Percentiles rank a stretch among this genome's conserved stretches.
Evolutionary conservation across 2,797 vertebrate genomes (phyloP).

Genomic region (Chelidonichthys spinosus): DNA sequence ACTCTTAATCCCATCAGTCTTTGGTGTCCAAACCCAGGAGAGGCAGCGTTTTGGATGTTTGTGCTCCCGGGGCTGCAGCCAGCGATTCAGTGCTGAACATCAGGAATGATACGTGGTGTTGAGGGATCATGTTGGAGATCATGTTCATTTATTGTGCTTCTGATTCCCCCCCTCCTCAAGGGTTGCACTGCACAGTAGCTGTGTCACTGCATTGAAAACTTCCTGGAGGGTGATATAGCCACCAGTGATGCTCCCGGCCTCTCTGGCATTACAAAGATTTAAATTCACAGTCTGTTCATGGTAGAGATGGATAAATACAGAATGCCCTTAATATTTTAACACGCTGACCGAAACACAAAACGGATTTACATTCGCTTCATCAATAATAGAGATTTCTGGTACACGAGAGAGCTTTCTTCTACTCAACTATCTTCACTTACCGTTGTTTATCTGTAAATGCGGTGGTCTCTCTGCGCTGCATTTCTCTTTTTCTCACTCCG

Average conservation of each 20-base stretch:
- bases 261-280: slow-evolving; percentile 31
- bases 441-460: slow-evolving; percentile 48
- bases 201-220: slow-evolving; percentile 41
- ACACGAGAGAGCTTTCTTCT: slow-evolving; percentile 22
- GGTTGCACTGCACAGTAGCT: slow-evolving; percentile 55
- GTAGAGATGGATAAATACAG: slow-evolving; percentile 43
- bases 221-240: slow-evolving; percentile 35
- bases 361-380: slow-evolving; percentile 47
- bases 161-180: slow-evolving; percentile 38
- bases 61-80: slow-evolving; percentile 52
- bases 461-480: slow-evolving; percentile 34
- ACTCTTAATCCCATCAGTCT: slow-evolving; percentile 81
- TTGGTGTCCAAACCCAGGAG: slow-evolving; percentile 72
- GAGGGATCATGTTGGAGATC: slow-evolving; percentile 65
- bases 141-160: slow-evolving; percentile 68
- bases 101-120: slow-evolving; percentile 55
- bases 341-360: slow-evolving; percentile 43
- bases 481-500: slow-evolving; percentile 32
- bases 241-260: slow-evolving; percentile 32
- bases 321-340: slow-evolving; percentile 61
- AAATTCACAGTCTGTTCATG: slow-evolving; percentile 39
- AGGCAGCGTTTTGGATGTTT: slow-evolving; percentile 58
- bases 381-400: slow-evolving; percentile 50
- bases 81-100: slow-evolving; percentile 57
- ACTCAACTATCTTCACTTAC: slow-evolving; percentile 11